Evolutionary conservation across 2,113 vertebrate genomes (phyloP).

Genomic region (Ardeotis arabs): DNA sequence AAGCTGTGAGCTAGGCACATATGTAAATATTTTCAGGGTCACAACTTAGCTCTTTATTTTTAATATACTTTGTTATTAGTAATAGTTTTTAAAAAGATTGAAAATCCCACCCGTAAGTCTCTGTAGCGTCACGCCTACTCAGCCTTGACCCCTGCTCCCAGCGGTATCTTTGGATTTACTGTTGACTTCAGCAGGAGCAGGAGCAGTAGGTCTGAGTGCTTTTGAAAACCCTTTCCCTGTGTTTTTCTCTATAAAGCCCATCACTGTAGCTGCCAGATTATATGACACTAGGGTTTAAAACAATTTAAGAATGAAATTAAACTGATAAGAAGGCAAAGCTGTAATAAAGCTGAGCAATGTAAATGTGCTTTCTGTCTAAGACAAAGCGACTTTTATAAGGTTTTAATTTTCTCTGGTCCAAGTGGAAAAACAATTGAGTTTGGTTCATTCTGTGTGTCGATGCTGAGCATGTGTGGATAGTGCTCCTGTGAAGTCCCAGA

Average conservation of each 20-base stretch:
- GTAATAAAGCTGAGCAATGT: slow-evolving; percentile 19
- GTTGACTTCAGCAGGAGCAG: background rate
- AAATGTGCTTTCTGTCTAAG: background rate
- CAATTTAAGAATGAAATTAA: background rate
- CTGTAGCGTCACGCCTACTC: background rate
- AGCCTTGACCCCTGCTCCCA: slow-evolving; percentile 12
- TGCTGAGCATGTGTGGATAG: accelerated
- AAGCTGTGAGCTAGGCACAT: slow-evolving; percentile 21
- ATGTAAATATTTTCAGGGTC: slow-evolving; percentile 53
- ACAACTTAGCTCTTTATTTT: slow-evolving; percentile 40
- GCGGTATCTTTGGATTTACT: slow-evolving; percentile 21
- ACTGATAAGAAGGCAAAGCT: slow-evolving; percentile 7
- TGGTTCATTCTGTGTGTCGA: background rate
- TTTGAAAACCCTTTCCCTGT: background rate
- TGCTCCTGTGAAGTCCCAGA: background rate
- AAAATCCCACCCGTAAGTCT: slow-evolving; percentile 56
- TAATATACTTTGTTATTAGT: slow-evolving; percentile 43
- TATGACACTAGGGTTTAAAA: slow-evolving; percentile 7
- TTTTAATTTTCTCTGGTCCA: slow-evolving; percentile 5
- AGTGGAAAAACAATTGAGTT: background rate
- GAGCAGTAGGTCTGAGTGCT: background rate
- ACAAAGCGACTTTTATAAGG: background rate
- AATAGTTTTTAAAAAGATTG: background rate
- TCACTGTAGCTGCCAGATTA: slow-evolving; percentile 11
- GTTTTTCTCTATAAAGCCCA: slow-evolving; percentile 21